A percentile compares a stretch with the other conserved stretches of the same genome.
Conservation (phyloP, 2,113 vertebrate species). For the Potamarius usumacintae region DNA sequence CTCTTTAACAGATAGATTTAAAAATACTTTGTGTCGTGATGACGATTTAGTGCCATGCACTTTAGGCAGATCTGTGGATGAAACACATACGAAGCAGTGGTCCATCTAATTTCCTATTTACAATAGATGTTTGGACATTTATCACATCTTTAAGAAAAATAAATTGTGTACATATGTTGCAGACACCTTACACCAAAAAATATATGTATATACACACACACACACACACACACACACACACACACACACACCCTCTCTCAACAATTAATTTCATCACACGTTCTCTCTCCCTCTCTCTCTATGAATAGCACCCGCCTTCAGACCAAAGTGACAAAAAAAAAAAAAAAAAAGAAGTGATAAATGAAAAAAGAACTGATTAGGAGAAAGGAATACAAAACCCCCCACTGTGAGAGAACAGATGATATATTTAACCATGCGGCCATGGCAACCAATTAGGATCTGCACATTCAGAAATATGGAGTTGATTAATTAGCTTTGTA, state of each 20-base stretch:
- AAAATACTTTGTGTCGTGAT: background rate
- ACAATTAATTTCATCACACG: background rate
- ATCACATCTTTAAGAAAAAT: conserved; percentile 65
- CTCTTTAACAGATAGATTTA: background rate
- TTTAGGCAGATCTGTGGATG: background rate
- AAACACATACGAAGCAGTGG: background rate
- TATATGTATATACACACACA: background rate
- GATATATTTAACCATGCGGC: conserved; percentile 39
- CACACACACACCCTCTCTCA: background rate
- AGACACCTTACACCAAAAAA: conserved; percentile 70
- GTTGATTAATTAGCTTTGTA: conserved; percentile 23
- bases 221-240: background rate
- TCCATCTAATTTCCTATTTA: conserved; percentile 60
- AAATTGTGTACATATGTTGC: conserved; percentile 71
- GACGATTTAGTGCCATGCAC: background rate
- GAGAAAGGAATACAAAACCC: background rate
- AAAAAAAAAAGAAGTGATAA: background rate
- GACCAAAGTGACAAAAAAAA: background rate
- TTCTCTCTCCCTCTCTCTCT: background rate
- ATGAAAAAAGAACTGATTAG: background rate
- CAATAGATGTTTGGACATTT: conserved; percentile 72
- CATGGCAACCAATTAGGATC: conserved; percentile 37
- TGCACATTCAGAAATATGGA: conserved; percentile 36
- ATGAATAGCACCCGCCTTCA: conserved; percentile 19
- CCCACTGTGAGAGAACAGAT: background rate